These are phyloP conservation scores for Malurus melanocephalus DNA, from an alignment of 2,113 vertebrate species.

Conservation along the genomic window DNA sequence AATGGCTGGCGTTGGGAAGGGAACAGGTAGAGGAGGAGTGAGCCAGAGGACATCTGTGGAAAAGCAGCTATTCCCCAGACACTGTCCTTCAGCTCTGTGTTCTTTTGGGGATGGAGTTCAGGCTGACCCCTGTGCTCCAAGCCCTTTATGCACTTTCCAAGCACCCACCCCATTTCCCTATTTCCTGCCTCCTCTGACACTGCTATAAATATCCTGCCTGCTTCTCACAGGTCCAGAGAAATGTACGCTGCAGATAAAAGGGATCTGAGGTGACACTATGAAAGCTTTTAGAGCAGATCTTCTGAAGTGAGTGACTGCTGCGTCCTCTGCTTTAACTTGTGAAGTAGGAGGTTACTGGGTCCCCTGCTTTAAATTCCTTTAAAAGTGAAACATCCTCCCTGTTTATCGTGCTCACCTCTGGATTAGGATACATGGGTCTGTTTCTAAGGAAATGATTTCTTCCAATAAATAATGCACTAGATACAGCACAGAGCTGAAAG, in stretches of 20 bases:
- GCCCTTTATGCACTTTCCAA: slow-evolving; percentile 33
- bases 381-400: neutral
- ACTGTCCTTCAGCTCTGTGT: neutral
- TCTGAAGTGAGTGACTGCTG: neutral
- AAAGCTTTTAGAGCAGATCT: neutral
- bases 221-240: slow-evolving; percentile 4
- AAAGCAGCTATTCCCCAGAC: slow-evolving; percentile 7
- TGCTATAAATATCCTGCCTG: slow-evolving; percentile 62
- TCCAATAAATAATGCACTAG: neutral
- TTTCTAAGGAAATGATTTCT: neutral
- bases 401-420: neutral
- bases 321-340: neutral
- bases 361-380: neutral
- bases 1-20: neutral
- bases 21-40: slow-evolving; percentile 9
- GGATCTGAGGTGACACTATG: neutral
- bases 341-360: neutral
- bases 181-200: slow-evolving; percentile 67
- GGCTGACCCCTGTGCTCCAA: slow-evolving; percentile 7
- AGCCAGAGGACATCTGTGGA: neutral
- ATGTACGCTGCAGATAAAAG: neutral
- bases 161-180: slow-evolving; percentile 41
- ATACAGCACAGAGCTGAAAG: neutral
- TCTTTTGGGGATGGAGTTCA: neutral
- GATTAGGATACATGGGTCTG: neutral